Evolutionary conservation across 2,888 invertebrate species (phyloP).

Genomic region (Creontiades dilutus): DNA sequence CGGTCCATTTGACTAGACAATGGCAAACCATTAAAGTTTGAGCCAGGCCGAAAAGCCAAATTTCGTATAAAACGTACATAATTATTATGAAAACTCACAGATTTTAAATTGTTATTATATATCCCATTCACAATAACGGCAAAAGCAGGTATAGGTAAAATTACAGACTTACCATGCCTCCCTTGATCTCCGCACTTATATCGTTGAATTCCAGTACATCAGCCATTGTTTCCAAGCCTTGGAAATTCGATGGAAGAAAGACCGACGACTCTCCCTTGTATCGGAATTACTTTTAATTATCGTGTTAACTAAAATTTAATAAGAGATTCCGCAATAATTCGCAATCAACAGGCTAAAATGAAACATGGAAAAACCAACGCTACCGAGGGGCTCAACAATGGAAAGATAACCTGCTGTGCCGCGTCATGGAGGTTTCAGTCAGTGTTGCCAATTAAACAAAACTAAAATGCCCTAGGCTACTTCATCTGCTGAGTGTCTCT

Average conservation of each 20-base stretch:
- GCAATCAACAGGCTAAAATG: not conserved
- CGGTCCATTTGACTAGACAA: no score
- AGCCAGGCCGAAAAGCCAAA: no score
- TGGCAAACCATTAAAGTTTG: no score
- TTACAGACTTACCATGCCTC: constrained; percentile 86
- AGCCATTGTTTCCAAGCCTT: constrained; percentile 79
- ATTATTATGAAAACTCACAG: no score
- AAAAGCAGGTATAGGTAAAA: not conserved
- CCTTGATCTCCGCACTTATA: constrained; percentile 90
- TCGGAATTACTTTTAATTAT: not conserved
- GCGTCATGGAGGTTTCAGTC: constrained; percentile 25
- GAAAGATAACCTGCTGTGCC: constrained; percentile 6
- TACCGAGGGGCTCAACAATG: no score
- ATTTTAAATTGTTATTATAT: no score
- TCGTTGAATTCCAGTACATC: constrained; percentile 94
- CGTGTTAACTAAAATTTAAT: not conserved
- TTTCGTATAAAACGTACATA: no score
- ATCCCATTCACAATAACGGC: no score
- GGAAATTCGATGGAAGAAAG: not conserved
- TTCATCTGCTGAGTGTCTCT: no score
- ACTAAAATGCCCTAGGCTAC: no score
- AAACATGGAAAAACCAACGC: not conserved
- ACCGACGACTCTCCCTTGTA: not conserved
- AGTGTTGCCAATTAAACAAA: not conserved
- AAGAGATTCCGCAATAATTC: not conserved